Base-by-base conservation (phyloP, 2,113 vertebrate species). In the Scomber japonicus region DNA sequence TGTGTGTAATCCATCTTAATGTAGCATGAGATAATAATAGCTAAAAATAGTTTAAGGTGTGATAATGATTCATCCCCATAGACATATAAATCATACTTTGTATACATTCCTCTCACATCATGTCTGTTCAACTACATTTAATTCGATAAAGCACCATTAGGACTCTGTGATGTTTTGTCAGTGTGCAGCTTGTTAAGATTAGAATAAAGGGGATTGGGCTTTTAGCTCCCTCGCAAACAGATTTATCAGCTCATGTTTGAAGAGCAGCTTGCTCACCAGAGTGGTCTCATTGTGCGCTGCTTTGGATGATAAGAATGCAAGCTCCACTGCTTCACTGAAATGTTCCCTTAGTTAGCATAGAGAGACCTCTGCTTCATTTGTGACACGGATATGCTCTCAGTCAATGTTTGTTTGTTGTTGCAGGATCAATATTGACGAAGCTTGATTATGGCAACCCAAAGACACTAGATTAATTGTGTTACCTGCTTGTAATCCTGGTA, bases 191-290 rank as follows among this genome's bases (percentile, higher is more conserved):
- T 88, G 84, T 83, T 78, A 55, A 83, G 87, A 90, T 88, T 88
- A 84, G 77, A 81, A 66, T 76, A 62, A 73, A 77, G 73, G 54
- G 79, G 67, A 65, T 75, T 60, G 75, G 69, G 75, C 65, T 84
- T 86, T 84, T 81, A 72, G 75, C 60, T 81, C 40, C 24, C 62
- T 66, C 62, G 67, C 87, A 90, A 89, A 93, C 91, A 89, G 11
- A 88, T 71, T 87, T 93, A 90, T 92, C 84, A 63, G 89, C 80
- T 71, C 24, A 0, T 90, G 89, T 92, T 92, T 93, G 88, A 89
- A 81, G 80, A 92, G 83, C 80, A 73, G 83, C 74, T 53, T 64
- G 82, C 62, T 44, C 82, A 84, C 83, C 82, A 73, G 86, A 83
- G 80, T 76, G 79, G 64, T 80, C 88, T 89, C 76, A 64, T 65